These are phyloP conservation scores for Magallana angulata DNA, from an alignment of 1,140 invertebrate genomes.

Conservation along the genomic window DNA sequence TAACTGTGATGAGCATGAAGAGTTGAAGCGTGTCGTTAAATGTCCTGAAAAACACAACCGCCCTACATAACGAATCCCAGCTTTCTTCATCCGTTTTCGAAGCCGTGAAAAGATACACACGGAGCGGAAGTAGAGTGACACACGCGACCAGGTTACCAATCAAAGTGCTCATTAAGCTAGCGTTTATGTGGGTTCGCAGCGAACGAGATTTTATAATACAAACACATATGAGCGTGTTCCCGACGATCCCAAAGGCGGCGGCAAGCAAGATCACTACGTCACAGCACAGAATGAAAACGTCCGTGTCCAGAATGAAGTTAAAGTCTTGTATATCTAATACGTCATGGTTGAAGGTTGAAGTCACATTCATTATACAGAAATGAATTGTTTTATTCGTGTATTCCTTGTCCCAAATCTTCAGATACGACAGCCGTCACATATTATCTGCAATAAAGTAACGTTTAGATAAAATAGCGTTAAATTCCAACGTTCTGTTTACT, in stretches of 20 bases:
- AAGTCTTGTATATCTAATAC: background rate
- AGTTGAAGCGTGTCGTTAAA: conserved; percentile 51
- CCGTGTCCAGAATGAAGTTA: background rate
- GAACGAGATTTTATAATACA: conserved; percentile 40
- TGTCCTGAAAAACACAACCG: conserved; percentile 45
- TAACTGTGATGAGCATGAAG: conserved; percentile 47
- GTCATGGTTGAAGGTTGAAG: background rate
- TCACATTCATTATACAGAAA: background rate
- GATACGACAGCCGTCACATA: background rate
- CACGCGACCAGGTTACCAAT: conserved; percentile 42
- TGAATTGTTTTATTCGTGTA: background rate
- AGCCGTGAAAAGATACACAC: conserved; percentile 41
- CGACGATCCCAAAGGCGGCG: conserved; percentile 30
- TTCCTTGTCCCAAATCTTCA: too few species aligned
- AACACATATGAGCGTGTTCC: conserved; percentile 33
- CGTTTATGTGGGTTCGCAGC: conserved; percentile 47
- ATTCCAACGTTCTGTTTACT: too few species aligned
- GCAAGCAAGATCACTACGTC: conserved; percentile 46
- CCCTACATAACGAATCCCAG: conserved; percentile 9
- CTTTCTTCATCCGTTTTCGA: background rate
- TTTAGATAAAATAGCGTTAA: too few species aligned
- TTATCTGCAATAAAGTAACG: background rate
- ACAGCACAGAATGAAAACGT: background rate
- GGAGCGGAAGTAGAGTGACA: conserved; percentile 37
- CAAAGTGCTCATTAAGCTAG: conserved; percentile 29